Base-by-base conservation (phyloP, 2,888 invertebrate species). In the Serripes groenlandicus region DNA sequence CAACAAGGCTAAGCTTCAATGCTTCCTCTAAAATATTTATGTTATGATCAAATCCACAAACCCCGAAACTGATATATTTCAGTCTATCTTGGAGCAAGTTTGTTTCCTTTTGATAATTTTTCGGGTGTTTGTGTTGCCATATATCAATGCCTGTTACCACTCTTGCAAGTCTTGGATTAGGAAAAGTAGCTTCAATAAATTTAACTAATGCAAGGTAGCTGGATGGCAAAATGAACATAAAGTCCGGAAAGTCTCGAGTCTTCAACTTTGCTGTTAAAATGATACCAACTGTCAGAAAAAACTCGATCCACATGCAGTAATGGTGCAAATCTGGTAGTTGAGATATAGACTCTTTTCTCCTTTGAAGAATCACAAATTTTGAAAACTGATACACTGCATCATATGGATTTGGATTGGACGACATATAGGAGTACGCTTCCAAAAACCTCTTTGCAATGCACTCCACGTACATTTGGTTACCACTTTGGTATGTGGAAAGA, bases 291-390 rank as follows among this genome's bases (percentile, higher is more conserved):
- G 82, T 73, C 18, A 82, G 68, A 62, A 77, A 91, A 62, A 89
- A 88, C 56, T 92, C 92, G 26, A 88, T 56, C 92, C 92, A 92
- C 68, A 91, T 82, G 15, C 87, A 68, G 26, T 91, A 86, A 23
- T 83, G 71, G 18, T 79, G 70, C 23, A 87, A 34, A 21, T 87
- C 81, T 3, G 91, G 91, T n/a, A 90, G 79, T 34, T 88, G 77
- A 11, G 74, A 49, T 18, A 68, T 49, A 15, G 70, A 49, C 0
- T 23, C 42, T 35, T 79, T 77, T 7, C 69, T 77, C 28, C 80
- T 64, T 5, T 89, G 69, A 7, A 87, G 62, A 35, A 74, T 78
- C 11, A 89, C 72, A 66, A 90, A 91, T 74, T 88, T 90, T n/a
- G 86, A 87, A 72, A 90, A 91, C 49, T 86, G 69, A 72, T 86